Conservation (phyloP, 2,113 vertebrate species). For the Pantherophis guttatus region DNA sequence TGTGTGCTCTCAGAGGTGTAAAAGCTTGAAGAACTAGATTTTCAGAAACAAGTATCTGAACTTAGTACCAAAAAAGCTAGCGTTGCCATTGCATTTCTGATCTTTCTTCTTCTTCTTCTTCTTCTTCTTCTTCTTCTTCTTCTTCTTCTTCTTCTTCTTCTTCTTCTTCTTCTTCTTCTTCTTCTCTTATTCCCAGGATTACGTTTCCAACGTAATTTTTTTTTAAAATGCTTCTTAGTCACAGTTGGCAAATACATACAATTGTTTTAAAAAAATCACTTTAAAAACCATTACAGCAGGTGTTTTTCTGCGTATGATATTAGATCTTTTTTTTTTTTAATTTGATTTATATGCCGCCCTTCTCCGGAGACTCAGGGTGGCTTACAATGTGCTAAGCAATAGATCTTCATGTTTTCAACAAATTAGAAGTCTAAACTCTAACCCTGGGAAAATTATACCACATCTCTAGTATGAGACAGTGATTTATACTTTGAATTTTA, state of each 20-base stretch:
- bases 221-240: neutral
- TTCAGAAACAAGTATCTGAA: neutral
- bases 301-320: neutral
- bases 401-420: too few relatives aligned
- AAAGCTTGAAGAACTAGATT: neutral
- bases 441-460: slow-evolving; percentile 3
- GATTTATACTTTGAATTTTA: slow-evolving; percentile 35
- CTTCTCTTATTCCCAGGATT: neutral
- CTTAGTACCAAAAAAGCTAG: neutral
- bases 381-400: too few relatives aligned
- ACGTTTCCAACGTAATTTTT: neutral
- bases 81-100: neutral
- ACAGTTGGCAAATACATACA: neutral
- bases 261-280: neutral
- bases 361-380: too few relatives aligned
- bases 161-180: too few relatives aligned
- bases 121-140: neutral
- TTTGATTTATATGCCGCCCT: too few relatives aligned
- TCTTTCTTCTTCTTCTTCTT: neutral
- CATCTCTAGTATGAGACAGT: slow-evolving; percentile 32
- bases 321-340: too few relatives aligned
- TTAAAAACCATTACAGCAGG: neutral
- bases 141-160: neutral
- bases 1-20: neutral
- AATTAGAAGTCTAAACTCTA: neutral